Evolutionary conservation across 2,113 vertebrate genomes (phyloP), one percentile per base, ranked within the genome.

Genomic region (Nothocercus nigrocapillus): DNA sequence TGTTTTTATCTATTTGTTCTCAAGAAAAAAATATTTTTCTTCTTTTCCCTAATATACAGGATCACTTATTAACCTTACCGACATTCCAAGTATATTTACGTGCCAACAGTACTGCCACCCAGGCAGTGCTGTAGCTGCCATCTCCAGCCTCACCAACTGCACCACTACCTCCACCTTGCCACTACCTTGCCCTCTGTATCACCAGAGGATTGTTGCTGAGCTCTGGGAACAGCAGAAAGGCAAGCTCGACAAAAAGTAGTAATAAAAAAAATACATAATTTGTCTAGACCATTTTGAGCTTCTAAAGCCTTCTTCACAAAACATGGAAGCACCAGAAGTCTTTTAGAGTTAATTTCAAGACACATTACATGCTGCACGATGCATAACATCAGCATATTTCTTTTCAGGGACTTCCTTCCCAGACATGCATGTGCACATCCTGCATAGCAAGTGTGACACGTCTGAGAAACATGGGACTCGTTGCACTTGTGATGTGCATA

Each of bases 101-200:
- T 22, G 32, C 22, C 68, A 59, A 44, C 44, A 76, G 17, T 14
- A 32, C 54, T 74, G n/a, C n/a, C 54, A 77, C 24, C 38, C 32
- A 13, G 75, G 30, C 76, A 25, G 7, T 51, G 42, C 83, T 38
- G 6, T 17, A 74, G 51, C 38, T 91, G 30, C 13, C 42, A 45
- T 5, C 45, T 9, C 0, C 2, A 44, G 4, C 53, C 42, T 76
- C 54, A 27, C 16, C 1, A 0, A 28, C 53, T 40, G 5, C 36
- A 49, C 6, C 16, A 11, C 13, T 10, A 3, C 10, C 62, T 36
- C 53, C 47, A 47, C 76, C 25, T 74, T 8, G 11, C 67, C 11
- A 1, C 0, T 13, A 7, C 36, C 36, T 36, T 3, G 45, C 5
- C 18, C 11, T 67, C 30, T 12, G 8, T 0, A 11, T 5, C 25